Base-by-base conservation (phyloP, 2,888 invertebrate species). In the Tortricodes alternella region DNA sequence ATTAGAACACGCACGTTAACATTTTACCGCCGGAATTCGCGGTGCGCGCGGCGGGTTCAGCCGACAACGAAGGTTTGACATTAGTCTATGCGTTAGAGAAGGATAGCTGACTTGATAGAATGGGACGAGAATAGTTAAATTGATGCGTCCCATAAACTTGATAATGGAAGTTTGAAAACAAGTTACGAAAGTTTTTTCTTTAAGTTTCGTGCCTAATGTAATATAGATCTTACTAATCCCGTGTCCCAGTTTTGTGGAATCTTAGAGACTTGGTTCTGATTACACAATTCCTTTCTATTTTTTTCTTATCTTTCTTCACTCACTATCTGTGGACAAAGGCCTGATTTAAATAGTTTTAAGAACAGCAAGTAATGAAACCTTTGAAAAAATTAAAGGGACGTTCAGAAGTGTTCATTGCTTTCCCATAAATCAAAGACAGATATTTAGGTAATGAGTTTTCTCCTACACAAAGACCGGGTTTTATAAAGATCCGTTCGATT, bases 21-120 rank as follows among this genome's bases (percentile, higher is more conserved):
- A 70, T 69, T 64, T 62, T 67, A 61, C 62, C 57, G 44, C 49
- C 29, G 18, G 29, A 34, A 32, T 39, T 59, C 62, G 72, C 73
- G 71, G 79, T 76, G 68, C 80, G 70, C 71, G 48, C 70, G 66
- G 44, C 69, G 59, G 59, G 55, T 62, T 61, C 58, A 62, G 55
- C 62, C 57, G 64, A 56, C 73, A 57, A 61, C 62, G 65, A 58
- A 60, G 68, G 62, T 77, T 74, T 79, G 74, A 72, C 72, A 68
- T 73, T 68, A 63, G 60, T 57, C 66, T 56, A 58, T 61, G 62
- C 32, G 76, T 62, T 65, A 71, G 79, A 81, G 50, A 61, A 68
- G 66, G 79, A 79, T 61, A 53, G 70, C 53, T 19, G 9, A 18
- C 51, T 39, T 50, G 44, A 62, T 64, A 74, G 76, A 81, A 61